phyloP scores from a whole-genome alignment of 2,888 invertebrate genomes.

The Athetis lepigone region DNA sequence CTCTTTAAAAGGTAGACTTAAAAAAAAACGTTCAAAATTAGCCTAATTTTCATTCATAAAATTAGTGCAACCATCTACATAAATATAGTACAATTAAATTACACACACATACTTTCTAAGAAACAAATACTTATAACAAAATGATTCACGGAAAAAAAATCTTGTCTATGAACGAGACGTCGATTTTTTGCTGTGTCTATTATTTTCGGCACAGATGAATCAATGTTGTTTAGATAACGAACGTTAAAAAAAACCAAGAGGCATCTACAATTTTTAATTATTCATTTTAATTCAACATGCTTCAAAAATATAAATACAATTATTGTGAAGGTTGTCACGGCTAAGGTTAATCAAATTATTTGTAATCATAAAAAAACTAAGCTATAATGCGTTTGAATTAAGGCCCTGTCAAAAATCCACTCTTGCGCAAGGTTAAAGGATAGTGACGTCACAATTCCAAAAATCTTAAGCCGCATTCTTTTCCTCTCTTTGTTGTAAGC shows the following conservation, averaged over 20 bases:
- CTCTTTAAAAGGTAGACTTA: background rate
- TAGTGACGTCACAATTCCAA: slow-evolving; percentile 58
- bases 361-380: background rate
- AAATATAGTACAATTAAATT: background rate
- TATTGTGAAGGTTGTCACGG: background rate
- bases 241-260: slow-evolving; percentile 14
- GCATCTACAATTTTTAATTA: slow-evolving; percentile 33
- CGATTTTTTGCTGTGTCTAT: slow-evolving; percentile 29
- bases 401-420: slow-evolving; percentile 28
- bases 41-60: slow-evolving; percentile 12
- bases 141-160: slow-evolving; percentile 30
- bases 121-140: slow-evolving; percentile 13
- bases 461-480: slow-evolving; percentile 41
- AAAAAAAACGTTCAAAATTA: background rate
- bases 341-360: background rate
- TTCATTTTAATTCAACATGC: background rate
- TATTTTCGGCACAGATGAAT: slow-evolving; percentile 55
- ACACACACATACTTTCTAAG: background rate
- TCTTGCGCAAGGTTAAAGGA: slow-evolving; percentile 24
- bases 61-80: background rate
- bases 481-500: slow-evolving; percentile 34
- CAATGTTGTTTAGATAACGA: slow-evolving; percentile 22
- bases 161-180: slow-evolving; percentile 25
- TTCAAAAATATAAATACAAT: background rate
- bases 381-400: slow-evolving; percentile 8